Base-by-base conservation (phyloP, 1,140 invertebrate genomes). In the Caenorhabditis latens region DNA sequence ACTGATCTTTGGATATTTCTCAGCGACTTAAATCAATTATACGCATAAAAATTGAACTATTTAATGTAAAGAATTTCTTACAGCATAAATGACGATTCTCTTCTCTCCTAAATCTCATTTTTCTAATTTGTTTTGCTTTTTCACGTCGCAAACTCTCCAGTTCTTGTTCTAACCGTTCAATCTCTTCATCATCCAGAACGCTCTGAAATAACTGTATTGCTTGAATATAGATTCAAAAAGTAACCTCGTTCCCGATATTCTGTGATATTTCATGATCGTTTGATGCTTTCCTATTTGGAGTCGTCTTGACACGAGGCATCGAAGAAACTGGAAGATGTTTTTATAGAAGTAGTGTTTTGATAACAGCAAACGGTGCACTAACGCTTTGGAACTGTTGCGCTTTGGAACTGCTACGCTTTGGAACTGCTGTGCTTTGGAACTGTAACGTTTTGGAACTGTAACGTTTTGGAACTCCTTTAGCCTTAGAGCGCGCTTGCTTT, bases 101-200 rank as follows among this genome's bases (percentile, higher is more conserved):
- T 32, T 46, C 65, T 46, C 65, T 8, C 19, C n/a, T 71, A n/a
- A 32, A 40, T 32, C 65, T 16, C 71, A 79, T 79, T 43, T 50
- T 79, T 14, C 40, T 40, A 53, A 79, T 79, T 1, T 79, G 46
- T 50, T 50, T 50, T 13, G 43, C 19, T 24, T 79, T 79, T 24
- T 79, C 71, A 11, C 21, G 43, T 11, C 46, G 71, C 71, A 79
- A 13, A 24, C 40, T 14, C 3, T 79, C 8, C 7, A 79, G n/a
- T 24, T 79, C 71, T n/a, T 79, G 7, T 24, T 79, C 46, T 50
- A 79, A 7, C 11, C 71, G 46, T 50, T 50, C 21, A 21, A 79
- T 24, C 14, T 79, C 71, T 50, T 79, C 71, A 8, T 79, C 46
- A n/a, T 79, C 71, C 0, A 79, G 71, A 53, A 79, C 9, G 24